These are phyloP conservation scores for Sinelater perroti DNA, from an alignment of 2,888 invertebrate genomes.

Conservation along the genomic window DNA sequence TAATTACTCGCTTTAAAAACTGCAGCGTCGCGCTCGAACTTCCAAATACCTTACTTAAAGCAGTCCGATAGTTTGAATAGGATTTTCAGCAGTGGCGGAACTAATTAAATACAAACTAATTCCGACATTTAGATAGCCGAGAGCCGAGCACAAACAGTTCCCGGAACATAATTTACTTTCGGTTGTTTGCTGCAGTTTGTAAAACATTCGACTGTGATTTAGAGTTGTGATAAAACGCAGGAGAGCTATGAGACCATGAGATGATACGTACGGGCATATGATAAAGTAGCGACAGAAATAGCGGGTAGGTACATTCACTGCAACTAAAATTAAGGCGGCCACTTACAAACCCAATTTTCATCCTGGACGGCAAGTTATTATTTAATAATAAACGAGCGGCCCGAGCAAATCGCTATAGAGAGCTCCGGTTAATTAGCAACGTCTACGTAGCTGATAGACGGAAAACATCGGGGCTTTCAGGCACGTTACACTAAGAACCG, in stretches of 20 bases:
- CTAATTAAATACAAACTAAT: slow-evolving; percentile 38
- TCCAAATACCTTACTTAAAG: slow-evolving; percentile 29
- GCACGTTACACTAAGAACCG: background rate
- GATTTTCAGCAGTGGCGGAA: slow-evolving; percentile 31
- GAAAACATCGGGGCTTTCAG: background rate
- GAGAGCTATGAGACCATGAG: slow-evolving; percentile 42
- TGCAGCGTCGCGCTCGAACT: slow-evolving; percentile 27
- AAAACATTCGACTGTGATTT: slow-evolving; percentile 39
- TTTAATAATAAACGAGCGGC: slow-evolving; percentile 9
- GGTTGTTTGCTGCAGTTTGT: slow-evolving; percentile 39
- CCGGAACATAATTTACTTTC: slow-evolving; percentile 21
- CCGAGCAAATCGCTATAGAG: no score
- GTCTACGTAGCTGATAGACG: background rate
- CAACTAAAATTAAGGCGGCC: slow-evolving; percentile 64
- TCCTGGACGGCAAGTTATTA: slow-evolving; percentile 10
- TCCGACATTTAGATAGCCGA: slow-evolving; percentile 31
- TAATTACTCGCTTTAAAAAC: slow-evolving; percentile 35
- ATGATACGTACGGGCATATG: slow-evolving; percentile 48
- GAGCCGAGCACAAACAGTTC: slow-evolving; percentile 16
- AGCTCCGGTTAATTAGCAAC: slow-evolving; percentile 1
- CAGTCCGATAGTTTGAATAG: slow-evolving; percentile 24
- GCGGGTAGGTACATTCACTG: slow-evolving; percentile 57
- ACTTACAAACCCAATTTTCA: slow-evolving; percentile 62
- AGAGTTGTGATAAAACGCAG: slow-evolving; percentile 40
- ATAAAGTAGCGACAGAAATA: slow-evolving; percentile 54